These are phyloP conservation scores for Styela clava DNA, from an alignment of 23 tunicate genomes.

Conservation along the genomic window DNA sequence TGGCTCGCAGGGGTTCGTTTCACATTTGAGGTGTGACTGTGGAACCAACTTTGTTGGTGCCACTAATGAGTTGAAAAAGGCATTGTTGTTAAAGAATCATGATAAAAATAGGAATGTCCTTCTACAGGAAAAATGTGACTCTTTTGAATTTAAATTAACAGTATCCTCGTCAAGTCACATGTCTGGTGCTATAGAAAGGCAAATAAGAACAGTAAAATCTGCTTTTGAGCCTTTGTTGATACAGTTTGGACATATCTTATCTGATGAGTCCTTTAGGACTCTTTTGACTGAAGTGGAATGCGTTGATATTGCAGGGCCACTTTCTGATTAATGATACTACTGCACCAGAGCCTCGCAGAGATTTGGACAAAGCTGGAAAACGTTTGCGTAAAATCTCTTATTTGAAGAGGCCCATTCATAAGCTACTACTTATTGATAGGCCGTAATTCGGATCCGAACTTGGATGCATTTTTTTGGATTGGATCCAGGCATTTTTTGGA, in stretches of 20 bases:
- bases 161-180: constrained; percentile 36
- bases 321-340: constrained; percentile 5
- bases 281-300: constrained; percentile 25
- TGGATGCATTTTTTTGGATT: no score
- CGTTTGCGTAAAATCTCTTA: no score
- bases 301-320: constrained; percentile 13
- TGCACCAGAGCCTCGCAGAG: neutral
- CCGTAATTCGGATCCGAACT: no score
- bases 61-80: constrained; percentile 25
- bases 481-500: no score
- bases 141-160: constrained; percentile 27
- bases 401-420: no score
- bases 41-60: constrained; percentile 61
- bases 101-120: neutral
- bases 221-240: constrained; percentile 3
- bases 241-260: constrained; percentile 10
- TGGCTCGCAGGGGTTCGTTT: constrained; percentile 31
- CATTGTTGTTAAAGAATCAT: constrained; percentile 23
- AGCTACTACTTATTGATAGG: no score
- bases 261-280: constrained; percentile 22
- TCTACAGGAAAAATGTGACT: constrained; percentile 12
- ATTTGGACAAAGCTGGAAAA: no score
- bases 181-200: constrained; percentile 48
- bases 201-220: constrained; percentile 37
- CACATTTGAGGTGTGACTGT: constrained; percentile 25